Evolutionary conservation across 2,113 vertebrate species (phyloP).

Genomic region (Phalacrocorax brasilianus): DNA sequence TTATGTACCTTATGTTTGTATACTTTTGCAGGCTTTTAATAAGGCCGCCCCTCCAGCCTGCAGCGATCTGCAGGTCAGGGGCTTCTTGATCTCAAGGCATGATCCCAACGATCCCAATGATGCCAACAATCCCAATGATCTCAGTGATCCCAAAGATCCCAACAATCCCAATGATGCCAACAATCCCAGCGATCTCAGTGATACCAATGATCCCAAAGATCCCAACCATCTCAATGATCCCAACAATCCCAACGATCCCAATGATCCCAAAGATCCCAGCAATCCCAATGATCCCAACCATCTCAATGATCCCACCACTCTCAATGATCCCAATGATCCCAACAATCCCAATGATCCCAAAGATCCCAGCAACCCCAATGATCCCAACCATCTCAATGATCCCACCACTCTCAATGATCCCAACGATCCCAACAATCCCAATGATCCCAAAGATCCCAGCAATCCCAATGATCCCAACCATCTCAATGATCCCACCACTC

Average conservation of each 20-base stretch:
- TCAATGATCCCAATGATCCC: accelerated
- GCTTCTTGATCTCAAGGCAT: not conserved
- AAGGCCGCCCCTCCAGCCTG: not conserved
- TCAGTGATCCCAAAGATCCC: no score
- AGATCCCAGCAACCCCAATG: accelerated
- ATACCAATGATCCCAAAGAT: accelerated
- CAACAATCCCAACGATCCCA: not conserved
- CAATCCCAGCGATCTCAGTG: not conserved
- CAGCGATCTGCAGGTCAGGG: not conserved
- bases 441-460: accelerated
- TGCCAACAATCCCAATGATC: no score
- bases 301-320: accelerated
- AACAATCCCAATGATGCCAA: no score
- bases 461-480: not conserved
- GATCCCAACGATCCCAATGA: not conserved
- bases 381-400: not conserved
- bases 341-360: accelerated
- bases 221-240: not conserved
- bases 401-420: accelerated
- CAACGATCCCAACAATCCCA: no score
- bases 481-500: not conserved
- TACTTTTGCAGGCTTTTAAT: no score
- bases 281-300: no score
- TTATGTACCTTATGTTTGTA: not conserved
- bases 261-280: accelerated